Evolutionary conservation across 1,140 invertebrate species (phyloP), one percentile per base, ranked within the genome.

Genomic region (Medauroidea extradentata): DNA sequence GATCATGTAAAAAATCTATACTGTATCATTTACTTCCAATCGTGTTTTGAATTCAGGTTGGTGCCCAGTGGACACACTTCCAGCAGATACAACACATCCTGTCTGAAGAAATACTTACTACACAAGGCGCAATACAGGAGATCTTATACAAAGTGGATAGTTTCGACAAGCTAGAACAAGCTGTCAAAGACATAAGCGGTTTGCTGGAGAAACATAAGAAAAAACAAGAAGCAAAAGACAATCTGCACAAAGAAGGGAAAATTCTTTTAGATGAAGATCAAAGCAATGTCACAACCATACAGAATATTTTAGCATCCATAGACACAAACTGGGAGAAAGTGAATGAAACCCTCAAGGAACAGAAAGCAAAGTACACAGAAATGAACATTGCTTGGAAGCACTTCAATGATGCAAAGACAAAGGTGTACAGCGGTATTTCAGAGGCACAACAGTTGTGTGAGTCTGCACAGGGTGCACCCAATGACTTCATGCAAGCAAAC

Each of bases 271-370:
- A 87, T 65, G 85, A 90, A 73, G 91, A 93, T 73, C 85, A 90
- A 62, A 82, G 83, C 24, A 88, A 88, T 63, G 85, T 87, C 71
- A 83, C 85, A 3, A 83, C 83, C 2, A 86, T 93, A 56, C 91
- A 94, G 73, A 87, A 88, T 57, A 83, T 85, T 38, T 68, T 94
- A 0, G 81, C 88, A 1, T 81, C 85, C 0, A 81, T 90, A 38
- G 89, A 93, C 63, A 82, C 83, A 25, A 86, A 86, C 57, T 94
- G 88, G 82, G 90, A 92, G 66, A 86, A 87, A 66, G 74, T 91
- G 0, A 85, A 87, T 55, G 84, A 89, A 52, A 72, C 85, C 18
- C 79, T 94, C 4, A 80, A 82, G 39, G 85, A 91, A 42, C 86
- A 90, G 60, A 86, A 75, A 46, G 68, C 71, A 52, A 65, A 72